These are phyloP conservation scores for Chrysolina oricalcia DNA, from an alignment of 2,888 invertebrate genomes.

Conservation along the genomic window DNA sequence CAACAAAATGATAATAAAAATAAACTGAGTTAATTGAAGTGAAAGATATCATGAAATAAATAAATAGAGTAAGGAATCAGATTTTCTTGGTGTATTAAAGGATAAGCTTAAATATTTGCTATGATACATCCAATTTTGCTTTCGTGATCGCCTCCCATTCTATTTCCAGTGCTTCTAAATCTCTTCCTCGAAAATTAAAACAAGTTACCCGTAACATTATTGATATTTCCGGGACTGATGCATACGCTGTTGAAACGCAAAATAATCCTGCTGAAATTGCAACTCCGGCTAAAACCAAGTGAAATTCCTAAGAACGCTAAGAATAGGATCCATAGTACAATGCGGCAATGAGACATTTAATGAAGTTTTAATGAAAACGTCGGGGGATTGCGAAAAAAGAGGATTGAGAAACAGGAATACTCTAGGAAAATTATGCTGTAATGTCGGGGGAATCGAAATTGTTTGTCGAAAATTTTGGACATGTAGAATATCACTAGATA, in stretches of 20 bases:
- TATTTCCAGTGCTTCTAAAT: neutral
- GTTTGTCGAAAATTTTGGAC: too few species aligned
- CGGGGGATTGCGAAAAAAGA: neutral
- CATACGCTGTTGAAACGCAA: neutral
- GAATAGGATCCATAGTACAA: neutral
- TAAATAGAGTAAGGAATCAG: too few species aligned
- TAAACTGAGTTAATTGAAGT: too few species aligned
- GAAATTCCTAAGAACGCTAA: constrained; percentile 1
- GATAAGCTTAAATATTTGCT: too few species aligned
- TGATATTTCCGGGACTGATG: neutral
- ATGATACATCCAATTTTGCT: neutral
- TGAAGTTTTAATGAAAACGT: constrained; percentile 25
- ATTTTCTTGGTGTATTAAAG: too few species aligned
- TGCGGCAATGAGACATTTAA: constrained; percentile 5
- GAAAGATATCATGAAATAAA: too few species aligned
- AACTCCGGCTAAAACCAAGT: neutral
- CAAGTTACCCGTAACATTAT: neutral
- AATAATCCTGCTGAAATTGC: constrained; percentile 7
- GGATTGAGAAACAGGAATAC: neutral
- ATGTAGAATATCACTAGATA: too few species aligned
- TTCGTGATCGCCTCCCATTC: neutral
- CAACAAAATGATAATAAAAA: too few species aligned
- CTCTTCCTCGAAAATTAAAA: neutral
- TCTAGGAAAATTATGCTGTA: neutral
- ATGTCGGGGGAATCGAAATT: neutral